phyloP scores from a whole-genome alignment of 2,888 invertebrate species.

The Notodonta dromedarius region DNA sequence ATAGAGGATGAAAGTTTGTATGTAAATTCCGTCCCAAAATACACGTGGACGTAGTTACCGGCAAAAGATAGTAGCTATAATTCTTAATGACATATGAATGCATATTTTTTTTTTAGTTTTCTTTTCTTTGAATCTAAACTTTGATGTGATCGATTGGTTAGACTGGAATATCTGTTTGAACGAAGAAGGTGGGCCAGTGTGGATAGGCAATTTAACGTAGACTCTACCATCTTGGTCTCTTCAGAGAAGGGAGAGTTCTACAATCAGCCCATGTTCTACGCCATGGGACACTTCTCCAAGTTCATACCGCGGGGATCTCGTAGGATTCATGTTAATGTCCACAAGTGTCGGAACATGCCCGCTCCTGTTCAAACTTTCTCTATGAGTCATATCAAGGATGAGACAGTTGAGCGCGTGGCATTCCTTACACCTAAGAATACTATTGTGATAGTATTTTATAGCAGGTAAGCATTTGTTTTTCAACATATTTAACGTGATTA shows the following conservation, averaged over 20 bases:
- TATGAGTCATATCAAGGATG: conserved; percentile 47
- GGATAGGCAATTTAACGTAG: conserved; percentile 89
- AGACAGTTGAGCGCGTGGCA: not conserved
- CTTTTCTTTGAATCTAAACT: not conserved
- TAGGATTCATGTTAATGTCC: conserved; percentile 43
- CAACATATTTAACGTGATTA: too few relatives aligned
- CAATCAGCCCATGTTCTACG: conserved; percentile 95
- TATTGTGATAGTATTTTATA: not conserved
- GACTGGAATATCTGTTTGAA: conserved; percentile 95
- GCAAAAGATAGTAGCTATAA: too few relatives aligned
- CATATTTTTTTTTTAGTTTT: too few relatives aligned
- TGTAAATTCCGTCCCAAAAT: too few relatives aligned
- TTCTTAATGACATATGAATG: too few relatives aligned
- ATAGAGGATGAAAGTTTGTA: too few relatives aligned
- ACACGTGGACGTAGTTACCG: too few relatives aligned
- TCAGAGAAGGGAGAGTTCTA: conserved; percentile 87
- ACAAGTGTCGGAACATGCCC: not conserved
- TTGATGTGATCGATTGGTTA: conserved; percentile 90
- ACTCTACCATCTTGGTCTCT: conserved; percentile 86
- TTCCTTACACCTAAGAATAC: not conserved
- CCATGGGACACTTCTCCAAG: conserved; percentile 90
- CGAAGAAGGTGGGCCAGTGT: conserved; percentile 90
- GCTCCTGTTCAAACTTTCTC: not conserved
- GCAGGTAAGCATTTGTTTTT: not conserved
- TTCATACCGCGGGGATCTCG: conserved; percentile 86